Base-by-base conservation (phyloP, 2,888 invertebrate species). In the Camponotus fellah region DNA sequence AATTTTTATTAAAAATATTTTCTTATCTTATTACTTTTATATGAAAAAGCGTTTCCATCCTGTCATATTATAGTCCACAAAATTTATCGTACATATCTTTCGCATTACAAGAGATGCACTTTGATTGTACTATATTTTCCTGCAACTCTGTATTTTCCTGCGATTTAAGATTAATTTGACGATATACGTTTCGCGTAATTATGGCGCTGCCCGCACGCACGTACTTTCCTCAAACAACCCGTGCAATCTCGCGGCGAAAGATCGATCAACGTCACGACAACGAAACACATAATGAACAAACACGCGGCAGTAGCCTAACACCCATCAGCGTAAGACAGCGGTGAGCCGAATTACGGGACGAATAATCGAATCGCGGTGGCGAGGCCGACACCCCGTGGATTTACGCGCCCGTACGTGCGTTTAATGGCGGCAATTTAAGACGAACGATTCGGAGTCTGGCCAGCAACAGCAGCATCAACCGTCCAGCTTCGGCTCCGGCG, bases 341-440 rank as follows among this genome's bases (percentile, higher is more conserved):
- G 43, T 43, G 81, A 37, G 64, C 65, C 74, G 75, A 82, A 82
- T 82, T 75, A 65, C 76, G 53, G 77, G 32, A 34, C 56, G 65
- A 82, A 65, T 82, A 76, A 82, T 82, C 75, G 64, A 82, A 76
- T 82, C 53, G 76, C 76, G 76, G 49, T 10, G 32, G 77, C 40
- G 32, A 56, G n/a, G 77, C 49, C 68, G 64, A 58, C 49, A 66
- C 77, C 43, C 10, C 43, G 58, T 43, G 46, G 60, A 80, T 80
- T 71, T 80, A 80, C 79, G 71, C 12, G 43, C 60, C 34, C 62
- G 66, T 82, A 46, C 64, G 86, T 84, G 88, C 84, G 83, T 86
- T 88, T 88, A 86, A 88, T 77, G 81, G 84, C 43, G 9, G 66
- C 71, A 71, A 87, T 86, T 85, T 69, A 85, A 87, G 89, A 72